Evolutionary conservation across 2,797 vertebrate species (phyloP).

Genomic region (Diceros bicornis): DNA sequence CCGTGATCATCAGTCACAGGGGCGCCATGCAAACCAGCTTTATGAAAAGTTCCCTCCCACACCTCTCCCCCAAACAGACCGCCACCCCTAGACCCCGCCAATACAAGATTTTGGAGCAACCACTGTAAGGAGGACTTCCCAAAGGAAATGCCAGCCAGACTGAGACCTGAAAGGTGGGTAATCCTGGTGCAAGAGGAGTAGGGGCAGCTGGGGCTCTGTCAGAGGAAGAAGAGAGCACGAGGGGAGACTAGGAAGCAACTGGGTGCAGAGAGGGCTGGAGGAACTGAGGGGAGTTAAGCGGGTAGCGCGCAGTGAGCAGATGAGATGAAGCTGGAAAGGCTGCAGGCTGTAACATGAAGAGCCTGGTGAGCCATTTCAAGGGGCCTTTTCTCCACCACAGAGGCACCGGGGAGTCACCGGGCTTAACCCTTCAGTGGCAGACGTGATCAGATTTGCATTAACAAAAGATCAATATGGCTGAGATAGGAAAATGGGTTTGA

Average conservation of each 20-base stretch:
- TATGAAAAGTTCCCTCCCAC: not conserved
- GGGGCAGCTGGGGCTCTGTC: not conserved
- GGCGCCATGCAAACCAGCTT: not conserved
- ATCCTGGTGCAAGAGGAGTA: not conserved
- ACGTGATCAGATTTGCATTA: not conserved
- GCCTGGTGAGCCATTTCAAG: not conserved
- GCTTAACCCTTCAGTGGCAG: not conserved
- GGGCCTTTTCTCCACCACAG: too few species aligned
- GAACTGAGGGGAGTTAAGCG: not conserved
- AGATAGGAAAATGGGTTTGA: not conserved
- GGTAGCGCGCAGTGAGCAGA: accelerated
- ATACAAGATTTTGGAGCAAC: too few species aligned
- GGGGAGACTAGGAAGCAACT: not conserved
- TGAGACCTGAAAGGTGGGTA: not conserved
- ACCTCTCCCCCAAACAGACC: not conserved
- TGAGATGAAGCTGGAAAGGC: not conserved
- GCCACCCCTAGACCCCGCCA: not conserved
- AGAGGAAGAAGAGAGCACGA: not conserved
- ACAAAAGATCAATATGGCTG: not conserved
- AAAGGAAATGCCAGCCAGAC: not conserved
- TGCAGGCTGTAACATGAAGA: not conserved
- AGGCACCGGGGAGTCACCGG: not conserved
- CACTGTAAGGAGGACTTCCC: not conserved
- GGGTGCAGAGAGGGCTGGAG: too few species aligned
- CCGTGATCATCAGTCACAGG: accelerated